Base-by-base conservation (phyloP, 2,113 vertebrate genomes). In the Zapornia atra region DNA sequence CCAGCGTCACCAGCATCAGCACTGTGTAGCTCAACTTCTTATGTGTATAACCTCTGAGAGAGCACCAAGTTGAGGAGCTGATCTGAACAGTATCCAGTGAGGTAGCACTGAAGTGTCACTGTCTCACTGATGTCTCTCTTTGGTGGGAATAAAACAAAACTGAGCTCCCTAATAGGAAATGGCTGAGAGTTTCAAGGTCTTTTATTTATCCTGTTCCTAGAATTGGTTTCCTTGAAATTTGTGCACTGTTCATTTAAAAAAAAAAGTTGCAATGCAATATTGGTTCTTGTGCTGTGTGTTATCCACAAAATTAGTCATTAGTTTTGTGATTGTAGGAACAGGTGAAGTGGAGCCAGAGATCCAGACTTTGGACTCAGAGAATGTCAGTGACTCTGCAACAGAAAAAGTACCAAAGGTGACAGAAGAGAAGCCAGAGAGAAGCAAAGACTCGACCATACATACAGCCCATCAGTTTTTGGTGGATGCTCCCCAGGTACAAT, bases 361-460 rank as follows among this genome's bases (percentile, higher is more conserved):
- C 9, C 98, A 99, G 85, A 94, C 44, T 82, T 75, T 90, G 65
- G 95, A 92, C 25, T 82, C 60, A 0, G 97, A 98, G 29, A 97
- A 98, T 76, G 95, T 97, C 38, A 96, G 57, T 78, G 95, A 98
- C 7, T 42, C 64, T 26, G 64, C 53, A 77, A 82, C 68, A 81
- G 98, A 98, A 82, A 97, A 91, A 9, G 48, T 60, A 8, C 79
- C 60, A 16, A 72, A 91, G 17, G 51, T 40, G 48, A 48, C 77
- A 77, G 98, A 98, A 66, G 97, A 97, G 46, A 98, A 73, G 76
- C 94, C 96, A 54, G 98, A 99, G 86, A 98, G 98, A 96, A 98
- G 95, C 81, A 98, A 36, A 31, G 98, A 99, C 26, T 99, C 99
- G 0, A 99, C 98, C 21, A 98, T 99, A 86, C 99, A 99, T 90